phyloP scores from a whole-genome alignment of 2,113 vertebrate species.

The Donacobius atricapilla region DNA sequence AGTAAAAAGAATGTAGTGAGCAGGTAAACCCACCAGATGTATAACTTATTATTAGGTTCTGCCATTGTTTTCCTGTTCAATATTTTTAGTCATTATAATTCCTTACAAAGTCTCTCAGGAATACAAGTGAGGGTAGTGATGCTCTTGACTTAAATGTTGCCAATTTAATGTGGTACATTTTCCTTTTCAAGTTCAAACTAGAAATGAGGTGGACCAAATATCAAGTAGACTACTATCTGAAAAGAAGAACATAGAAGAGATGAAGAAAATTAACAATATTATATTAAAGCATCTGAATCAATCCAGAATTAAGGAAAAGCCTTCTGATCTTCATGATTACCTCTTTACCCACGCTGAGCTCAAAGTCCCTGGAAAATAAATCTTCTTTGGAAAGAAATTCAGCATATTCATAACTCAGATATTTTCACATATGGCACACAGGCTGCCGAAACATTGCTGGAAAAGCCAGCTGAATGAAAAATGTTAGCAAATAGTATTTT shows the following conservation, averaged over 20 bases:
- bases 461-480: background rate
- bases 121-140: background rate
- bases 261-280: conserved; percentile 74
- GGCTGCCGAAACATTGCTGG: background rate
- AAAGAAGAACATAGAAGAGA: conserved; percentile 71
- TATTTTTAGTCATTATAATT: background rate
- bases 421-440: background rate
- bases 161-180: conserved; percentile 11
- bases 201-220: conserved; percentile 69
- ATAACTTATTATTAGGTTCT: background rate
- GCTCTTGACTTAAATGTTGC: background rate
- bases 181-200: conserved; percentile 73
- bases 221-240: conserved; percentile 65
- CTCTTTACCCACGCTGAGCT: background rate
- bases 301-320: conserved; percentile 29
- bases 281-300: conserved; percentile 68
- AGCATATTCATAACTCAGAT: background rate
- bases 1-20: background rate
- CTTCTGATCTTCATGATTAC: background rate
- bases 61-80: background rate
- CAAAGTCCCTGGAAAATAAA: background rate
- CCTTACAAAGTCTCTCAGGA: background rate
- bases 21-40: background rate
- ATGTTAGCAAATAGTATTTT: background rate
- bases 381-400: background rate